phyloP scores from a whole-genome alignment of 2,113 vertebrate genomes.

The Pachycephala philippinensis region DNA sequence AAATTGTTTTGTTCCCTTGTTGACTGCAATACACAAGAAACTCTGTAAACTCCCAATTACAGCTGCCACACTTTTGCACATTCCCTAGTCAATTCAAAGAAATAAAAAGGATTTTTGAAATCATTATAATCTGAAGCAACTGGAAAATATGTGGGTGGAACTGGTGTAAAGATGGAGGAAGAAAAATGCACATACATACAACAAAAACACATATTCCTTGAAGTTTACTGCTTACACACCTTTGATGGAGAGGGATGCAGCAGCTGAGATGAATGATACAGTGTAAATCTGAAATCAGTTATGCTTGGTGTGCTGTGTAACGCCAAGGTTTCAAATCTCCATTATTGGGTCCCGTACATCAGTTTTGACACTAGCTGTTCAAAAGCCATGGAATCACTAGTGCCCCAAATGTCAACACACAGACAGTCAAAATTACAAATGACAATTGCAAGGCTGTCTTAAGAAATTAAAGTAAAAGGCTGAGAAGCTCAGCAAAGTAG shows the following conservation, averaged over 20 bases:
- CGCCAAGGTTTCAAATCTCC: not conserved
- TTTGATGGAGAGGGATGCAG: not conserved
- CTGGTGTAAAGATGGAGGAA: not conserved
- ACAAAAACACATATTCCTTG: not conserved
- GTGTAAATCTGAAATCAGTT: not conserved
- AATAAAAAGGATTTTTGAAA: not conserved
- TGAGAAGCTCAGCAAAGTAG: not conserved
- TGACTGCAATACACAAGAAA: not conserved
- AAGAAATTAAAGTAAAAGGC: not conserved
- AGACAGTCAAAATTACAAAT: not conserved
- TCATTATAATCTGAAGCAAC: not conserved
- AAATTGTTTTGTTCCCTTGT: not conserved
- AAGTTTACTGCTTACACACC: not conserved
- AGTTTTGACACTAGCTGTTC: not conserved
- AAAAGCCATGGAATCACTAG: not conserved
- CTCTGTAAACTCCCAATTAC: conserved; percentile 16
- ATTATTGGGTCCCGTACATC: not conserved
- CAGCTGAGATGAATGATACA: not conserved
- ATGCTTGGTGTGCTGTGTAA: not conserved
- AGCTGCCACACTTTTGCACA: not conserved
- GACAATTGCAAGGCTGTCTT: not conserved
- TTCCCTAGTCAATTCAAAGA: not conserved
- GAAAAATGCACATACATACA: not conserved
- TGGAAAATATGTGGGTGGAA: not conserved
- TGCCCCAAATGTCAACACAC: not conserved